Evolutionary conservation across 2,113 vertebrate species (phyloP).

Genomic region (Dipodomys stephensi): DNA sequence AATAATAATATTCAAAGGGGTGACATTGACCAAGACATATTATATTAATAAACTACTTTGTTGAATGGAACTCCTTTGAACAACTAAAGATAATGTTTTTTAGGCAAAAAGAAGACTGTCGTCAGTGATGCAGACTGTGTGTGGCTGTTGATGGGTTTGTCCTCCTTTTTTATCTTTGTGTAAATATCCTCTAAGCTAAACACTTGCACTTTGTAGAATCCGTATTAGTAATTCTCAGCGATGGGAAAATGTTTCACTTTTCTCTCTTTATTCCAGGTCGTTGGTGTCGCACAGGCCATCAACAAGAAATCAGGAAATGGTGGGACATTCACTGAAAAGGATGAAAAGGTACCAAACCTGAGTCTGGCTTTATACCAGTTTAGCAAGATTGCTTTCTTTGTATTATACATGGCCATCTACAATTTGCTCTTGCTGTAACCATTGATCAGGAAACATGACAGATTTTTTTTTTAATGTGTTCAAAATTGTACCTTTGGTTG

Average conservation of each 20-base stretch:
- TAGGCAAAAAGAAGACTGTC: no score
- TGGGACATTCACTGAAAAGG: slow-evolving; percentile 96
- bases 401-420: background rate
- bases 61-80: no score
- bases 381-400: background rate
- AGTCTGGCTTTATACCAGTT: background rate
- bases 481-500: background rate
- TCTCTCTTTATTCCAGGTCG: slow-evolving; percentile 89
- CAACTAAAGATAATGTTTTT: no score
- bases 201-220: background rate
- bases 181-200: background rate
- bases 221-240: background rate
- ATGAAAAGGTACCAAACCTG: slow-evolving; percentile 93
- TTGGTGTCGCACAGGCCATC: slow-evolving; percentile 98
- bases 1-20: no score
- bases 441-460: background rate
- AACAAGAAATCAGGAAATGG: slow-evolving; percentile 96
- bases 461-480: background rate
- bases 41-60: no score
- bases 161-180: no score
- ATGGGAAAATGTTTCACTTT: background rate
- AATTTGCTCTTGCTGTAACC: background rate
- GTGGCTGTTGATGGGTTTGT: background rate
- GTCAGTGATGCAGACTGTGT: background rate
- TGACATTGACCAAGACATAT: no score